A percentile compares a stretch with the other conserved stretches of the same genome.
These are phyloP conservation scores for Laspeyria flexula DNA, from an alignment of 2,888 invertebrate species.

Conservation along the genomic window DNA sequence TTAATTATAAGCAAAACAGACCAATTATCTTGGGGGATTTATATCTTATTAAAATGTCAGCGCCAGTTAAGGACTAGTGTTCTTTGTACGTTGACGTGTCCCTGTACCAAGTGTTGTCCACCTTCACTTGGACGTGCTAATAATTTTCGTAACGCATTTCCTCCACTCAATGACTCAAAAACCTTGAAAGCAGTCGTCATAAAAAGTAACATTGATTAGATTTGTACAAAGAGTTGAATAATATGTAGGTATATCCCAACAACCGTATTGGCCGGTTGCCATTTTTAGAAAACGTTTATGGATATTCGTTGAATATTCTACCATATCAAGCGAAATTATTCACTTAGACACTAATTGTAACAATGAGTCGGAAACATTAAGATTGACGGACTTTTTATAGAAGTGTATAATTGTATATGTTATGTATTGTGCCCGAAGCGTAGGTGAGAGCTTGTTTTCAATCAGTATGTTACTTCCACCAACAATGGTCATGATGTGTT, in stretches of 20 bases:
- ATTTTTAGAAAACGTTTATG: slow-evolving; percentile 21
- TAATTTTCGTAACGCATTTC: slow-evolving; percentile 23
- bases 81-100: slow-evolving; percentile 10
- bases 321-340: slow-evolving; percentile 25
- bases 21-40: slow-evolving; percentile 10
- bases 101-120: slow-evolving; percentile 25
- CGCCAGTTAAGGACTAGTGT: slow-evolving; percentile 11
- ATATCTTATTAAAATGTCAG: slow-evolving; percentile 25
- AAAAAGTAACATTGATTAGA: slow-evolving; percentile 10
- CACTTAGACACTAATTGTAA: slow-evolving; percentile 26
- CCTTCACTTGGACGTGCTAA: slow-evolving; percentile 31
- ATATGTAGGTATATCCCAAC: background rate
- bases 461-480: background rate
- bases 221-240: slow-evolving; percentile 4
- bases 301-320: slow-evolving; percentile 13
- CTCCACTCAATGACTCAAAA: slow-evolving; percentile 12
- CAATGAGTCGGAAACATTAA: slow-evolving; percentile 2
- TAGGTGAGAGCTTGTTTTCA: background rate
- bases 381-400: background rate
- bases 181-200: background rate
- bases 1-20: slow-evolving; percentile 6
- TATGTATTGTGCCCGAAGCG: no score
- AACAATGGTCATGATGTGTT: background rate
- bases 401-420: background rate
- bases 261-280: slow-evolving; percentile 23